phyloP scores from a whole-genome alignment of 2,113 vertebrate species.

The Cinclus cinclus region DNA sequence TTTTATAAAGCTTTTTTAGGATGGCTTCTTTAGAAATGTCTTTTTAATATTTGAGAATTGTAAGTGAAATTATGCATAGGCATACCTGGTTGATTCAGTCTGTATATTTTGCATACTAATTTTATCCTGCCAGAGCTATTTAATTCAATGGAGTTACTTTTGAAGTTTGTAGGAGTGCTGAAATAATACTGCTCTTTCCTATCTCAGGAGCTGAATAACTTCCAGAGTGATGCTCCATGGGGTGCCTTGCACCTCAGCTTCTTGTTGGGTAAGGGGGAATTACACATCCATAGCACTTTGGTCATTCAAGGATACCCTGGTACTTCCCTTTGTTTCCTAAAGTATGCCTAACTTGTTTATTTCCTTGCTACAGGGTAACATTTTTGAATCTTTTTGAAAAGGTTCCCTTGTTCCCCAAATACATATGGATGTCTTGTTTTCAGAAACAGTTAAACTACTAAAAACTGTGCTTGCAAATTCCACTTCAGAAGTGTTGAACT shows the following conservation, averaged over 20 bases:
- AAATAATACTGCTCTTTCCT: neutral
- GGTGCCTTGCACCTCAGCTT: neutral
- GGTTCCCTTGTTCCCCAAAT: neutral
- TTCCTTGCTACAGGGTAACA: neutral
- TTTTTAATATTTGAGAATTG: neutral
- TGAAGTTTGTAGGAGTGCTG: neutral
- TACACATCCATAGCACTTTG: accelerated
- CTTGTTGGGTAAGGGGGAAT: neutral
- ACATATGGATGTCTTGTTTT: neutral
- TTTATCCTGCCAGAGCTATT: neutral
- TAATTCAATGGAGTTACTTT: neutral
- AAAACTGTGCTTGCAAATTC: neutral
- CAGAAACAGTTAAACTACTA: neutral
- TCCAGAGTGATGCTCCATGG: neutral
- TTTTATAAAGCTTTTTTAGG: neutral
- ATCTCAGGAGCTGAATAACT: neutral
- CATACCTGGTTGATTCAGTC: neutral
- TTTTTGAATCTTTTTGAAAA: neutral
- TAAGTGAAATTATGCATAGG: neutral
- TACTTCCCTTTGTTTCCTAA: accelerated
- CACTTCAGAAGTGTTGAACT: neutral
- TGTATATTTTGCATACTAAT: neutral
- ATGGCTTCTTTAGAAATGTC: neutral
- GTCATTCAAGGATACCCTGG: neutral
- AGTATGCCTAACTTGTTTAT: neutral